phyloP scores from a whole-genome alignment of 2,113 vertebrate genomes.

The Ammodramus savannarum region DNA sequence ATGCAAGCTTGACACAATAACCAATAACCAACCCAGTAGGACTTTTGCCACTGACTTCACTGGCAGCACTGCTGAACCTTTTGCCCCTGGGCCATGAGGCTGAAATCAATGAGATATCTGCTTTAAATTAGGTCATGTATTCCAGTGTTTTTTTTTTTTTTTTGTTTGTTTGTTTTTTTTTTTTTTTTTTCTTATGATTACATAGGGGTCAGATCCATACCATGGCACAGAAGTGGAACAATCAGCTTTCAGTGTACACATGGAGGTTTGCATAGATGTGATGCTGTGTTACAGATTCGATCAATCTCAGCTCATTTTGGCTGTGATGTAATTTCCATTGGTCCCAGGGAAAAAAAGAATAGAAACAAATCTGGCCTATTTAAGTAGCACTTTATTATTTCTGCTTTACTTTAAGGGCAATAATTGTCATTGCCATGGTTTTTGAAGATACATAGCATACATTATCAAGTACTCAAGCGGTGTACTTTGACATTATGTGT shows the following conservation, averaged over 20 bases:
- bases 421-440: neutral
- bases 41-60: neutral
- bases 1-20: neutral
- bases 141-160: neutral
- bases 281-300: neutral
- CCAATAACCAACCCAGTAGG: neutral
- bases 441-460: neutral
- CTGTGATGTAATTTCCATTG: neutral
- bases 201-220: neutral
- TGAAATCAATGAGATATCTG: conserved; percentile 28
- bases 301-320: neutral
- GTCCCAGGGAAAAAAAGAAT: neutral
- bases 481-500: neutral
- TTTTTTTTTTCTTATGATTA: neutral
- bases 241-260: neutral
- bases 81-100: neutral
- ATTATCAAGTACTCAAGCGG: neutral
- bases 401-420: neutral
- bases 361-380: neutral
- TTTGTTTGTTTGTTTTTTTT: too few relatives aligned
- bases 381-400: neutral
- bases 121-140: conserved; percentile 35
- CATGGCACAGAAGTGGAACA: neutral
- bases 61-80: neutral
- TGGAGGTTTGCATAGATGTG: neutral